Base-by-base conservation (phyloP, 2,888 invertebrate species). In the Scelioninae gen. 1 region DNA sequence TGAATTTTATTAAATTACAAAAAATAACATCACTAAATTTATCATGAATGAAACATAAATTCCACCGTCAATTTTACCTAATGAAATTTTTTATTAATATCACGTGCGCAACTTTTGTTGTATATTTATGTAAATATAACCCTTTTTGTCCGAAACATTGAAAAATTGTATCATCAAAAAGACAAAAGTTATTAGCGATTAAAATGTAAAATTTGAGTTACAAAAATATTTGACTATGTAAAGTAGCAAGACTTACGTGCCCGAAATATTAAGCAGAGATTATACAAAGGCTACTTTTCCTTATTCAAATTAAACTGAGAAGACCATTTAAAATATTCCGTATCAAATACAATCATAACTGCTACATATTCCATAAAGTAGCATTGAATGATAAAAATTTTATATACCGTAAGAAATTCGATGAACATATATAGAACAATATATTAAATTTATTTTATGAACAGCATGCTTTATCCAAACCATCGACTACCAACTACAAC, bases 221-320 rank as follows among this genome's bases (percentile, higher is more conserved):
- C 34, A 69, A 78, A 65, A 65, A 78, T 71, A 72, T 58, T 72
- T 47, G 5, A 43, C 51, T 68, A 68, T 69, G 23, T 66, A 56
- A 55, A 65, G 45, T 45, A 43, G 58, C 8, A 72, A 53, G 38
- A 79, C 43, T 49, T 72, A 79, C 72, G 71, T 72, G 71, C 66
- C 66, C 15, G 45, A 40, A 65, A 60, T 79, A 29, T 53, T 58
- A 79, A 72, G n/a, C 13, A 29, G 29, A 29, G 9, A 60, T 79
- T 58, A 43, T 69, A 53, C 43, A 65, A 49, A 79, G 40, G 29
- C 40, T 58, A 40, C 10, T 53, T 72, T 38, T 53, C 65, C 38
- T 60, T 63, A 63, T 72, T 58, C 29, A 71, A 79, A 72, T 51
- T 65, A 51, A 63, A 62, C 62, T 69, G 65, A 72, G 71, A 72